These are phyloP conservation scores for Lithobates sylvaticus DNA, from an alignment of 2,797 vertebrate species.

Conservation along the genomic window DNA sequence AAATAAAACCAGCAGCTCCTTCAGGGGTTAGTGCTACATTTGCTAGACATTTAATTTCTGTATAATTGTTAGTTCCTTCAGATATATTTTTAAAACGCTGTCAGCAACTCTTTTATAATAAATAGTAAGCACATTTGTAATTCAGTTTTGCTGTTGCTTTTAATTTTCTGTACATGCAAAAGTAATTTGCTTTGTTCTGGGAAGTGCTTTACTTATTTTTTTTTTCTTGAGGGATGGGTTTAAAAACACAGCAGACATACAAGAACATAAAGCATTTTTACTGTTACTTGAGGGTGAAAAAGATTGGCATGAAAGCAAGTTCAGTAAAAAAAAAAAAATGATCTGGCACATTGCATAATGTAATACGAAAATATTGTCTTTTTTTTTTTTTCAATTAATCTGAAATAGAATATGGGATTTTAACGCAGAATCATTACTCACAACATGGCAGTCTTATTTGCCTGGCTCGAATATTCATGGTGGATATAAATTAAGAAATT, in stretches of 20 bases:
- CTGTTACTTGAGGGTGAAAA: constrained; percentile 44
- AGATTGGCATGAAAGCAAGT: constrained; percentile 39
- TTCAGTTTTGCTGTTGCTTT: background rate
- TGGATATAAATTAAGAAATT: constrained; percentile 58
- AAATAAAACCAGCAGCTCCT: too few species aligned
- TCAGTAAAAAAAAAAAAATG: constrained; percentile 8
- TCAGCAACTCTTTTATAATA: background rate
- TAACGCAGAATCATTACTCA: constrained; percentile 37
- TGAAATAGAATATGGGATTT: constrained; percentile 37
- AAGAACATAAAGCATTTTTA: constrained; percentile 46
- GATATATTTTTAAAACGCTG: background rate
- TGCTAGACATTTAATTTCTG: constrained; percentile 2
- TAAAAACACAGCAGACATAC: constrained; percentile 15
- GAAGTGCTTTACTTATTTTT: background rate
- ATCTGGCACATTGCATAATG: constrained; percentile 45
- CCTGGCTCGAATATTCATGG: constrained; percentile 43
- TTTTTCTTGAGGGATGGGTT: background rate
- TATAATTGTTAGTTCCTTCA: background rate
- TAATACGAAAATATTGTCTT: constrained; percentile 20
- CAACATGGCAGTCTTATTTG: constrained; percentile 25
- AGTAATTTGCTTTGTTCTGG: constrained; percentile 27
- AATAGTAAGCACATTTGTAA: background rate
- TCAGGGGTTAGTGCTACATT: too few species aligned
- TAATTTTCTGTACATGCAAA: background rate
- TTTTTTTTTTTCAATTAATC: constrained; percentile 49